These are phyloP conservation scores for Heliothis virescens DNA, from an alignment of 1,140 invertebrate species.

Conservation along the genomic window DNA sequence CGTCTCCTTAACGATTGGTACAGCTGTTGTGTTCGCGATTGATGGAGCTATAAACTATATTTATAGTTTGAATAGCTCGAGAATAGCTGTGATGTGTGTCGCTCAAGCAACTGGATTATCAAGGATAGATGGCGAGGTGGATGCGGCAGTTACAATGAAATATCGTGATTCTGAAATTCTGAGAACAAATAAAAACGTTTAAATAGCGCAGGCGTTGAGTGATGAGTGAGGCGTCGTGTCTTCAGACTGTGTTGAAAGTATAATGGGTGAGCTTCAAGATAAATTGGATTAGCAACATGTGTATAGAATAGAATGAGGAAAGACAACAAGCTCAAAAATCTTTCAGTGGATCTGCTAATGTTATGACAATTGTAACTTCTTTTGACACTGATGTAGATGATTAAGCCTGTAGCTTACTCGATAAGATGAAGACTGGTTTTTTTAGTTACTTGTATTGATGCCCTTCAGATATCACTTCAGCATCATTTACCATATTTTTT, in stretches of 20 bases:
- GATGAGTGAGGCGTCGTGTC: conserved; percentile 19
- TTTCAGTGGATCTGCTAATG: neutral
- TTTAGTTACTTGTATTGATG: too few species aligned
- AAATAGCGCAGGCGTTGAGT: conserved; percentile 15
- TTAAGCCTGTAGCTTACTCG: too few species aligned
- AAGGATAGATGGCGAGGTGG: conserved; percentile 23
- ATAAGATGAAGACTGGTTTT: too few species aligned
- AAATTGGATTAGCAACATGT: conserved; percentile 6
- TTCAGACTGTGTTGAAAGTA: conserved; percentile 38
- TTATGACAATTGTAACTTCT: neutral
- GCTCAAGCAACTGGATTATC: conserved; percentile 51
- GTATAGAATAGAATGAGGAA: neutral
- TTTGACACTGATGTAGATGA: too few species aligned
- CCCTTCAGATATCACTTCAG: too few species aligned
- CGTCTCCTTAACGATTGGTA: conserved; percentile 76
- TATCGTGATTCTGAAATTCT: conserved; percentile 22
- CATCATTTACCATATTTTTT: too few species aligned
- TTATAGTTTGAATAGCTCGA: conserved; percentile 71
- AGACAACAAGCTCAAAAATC: neutral
- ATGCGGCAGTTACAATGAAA: conserved; percentile 40
- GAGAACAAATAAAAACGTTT: conserved; percentile 27
- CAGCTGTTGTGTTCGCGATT: conserved; percentile 77
- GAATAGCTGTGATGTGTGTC: conserved; percentile 71
- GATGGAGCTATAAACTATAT: conserved; percentile 82
- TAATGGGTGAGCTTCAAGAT: conserved; percentile 12